Conservation (phyloP, 2,113 vertebrate species). For the Microcebus tavaratra region DNA sequence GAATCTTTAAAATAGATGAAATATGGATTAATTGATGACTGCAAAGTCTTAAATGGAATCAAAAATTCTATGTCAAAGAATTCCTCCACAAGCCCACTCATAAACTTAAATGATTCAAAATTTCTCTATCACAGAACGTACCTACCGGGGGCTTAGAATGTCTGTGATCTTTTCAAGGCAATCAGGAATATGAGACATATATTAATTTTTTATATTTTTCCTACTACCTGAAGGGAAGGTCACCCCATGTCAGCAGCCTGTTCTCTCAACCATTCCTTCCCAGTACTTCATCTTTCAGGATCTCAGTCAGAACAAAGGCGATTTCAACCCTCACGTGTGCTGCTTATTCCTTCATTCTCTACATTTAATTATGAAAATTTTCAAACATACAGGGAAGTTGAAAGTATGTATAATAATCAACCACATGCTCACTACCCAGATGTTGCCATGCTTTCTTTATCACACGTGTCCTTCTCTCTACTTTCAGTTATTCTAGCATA, state of each 20-base stretch:
- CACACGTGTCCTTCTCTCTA: background rate
- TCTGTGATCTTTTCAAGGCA: background rate
- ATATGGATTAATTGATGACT: background rate
- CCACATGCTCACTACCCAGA: background rate
- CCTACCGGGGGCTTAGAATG: background rate
- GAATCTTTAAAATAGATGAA: background rate
- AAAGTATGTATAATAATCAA: background rate
- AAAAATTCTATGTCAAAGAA: background rate
- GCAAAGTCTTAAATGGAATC: background rate
- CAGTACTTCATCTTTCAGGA: background rate
- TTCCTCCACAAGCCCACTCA: background rate
- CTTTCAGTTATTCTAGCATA: background rate
- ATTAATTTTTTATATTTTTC: background rate
- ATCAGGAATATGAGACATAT: background rate
- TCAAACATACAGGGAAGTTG: background rate
- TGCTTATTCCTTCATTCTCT: background rate
- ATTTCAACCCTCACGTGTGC: background rate
- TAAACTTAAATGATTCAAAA: background rate
- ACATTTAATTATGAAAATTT: background rate
- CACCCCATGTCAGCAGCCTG: background rate
- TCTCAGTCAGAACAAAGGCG: background rate
- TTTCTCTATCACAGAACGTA: background rate
- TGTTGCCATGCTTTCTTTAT: background rate
- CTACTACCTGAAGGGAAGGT: background rate
- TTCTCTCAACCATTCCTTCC: background rate